phyloP scores from a whole-genome alignment of 2,113 vertebrate genomes.

The Labrus mixtus region DNA sequence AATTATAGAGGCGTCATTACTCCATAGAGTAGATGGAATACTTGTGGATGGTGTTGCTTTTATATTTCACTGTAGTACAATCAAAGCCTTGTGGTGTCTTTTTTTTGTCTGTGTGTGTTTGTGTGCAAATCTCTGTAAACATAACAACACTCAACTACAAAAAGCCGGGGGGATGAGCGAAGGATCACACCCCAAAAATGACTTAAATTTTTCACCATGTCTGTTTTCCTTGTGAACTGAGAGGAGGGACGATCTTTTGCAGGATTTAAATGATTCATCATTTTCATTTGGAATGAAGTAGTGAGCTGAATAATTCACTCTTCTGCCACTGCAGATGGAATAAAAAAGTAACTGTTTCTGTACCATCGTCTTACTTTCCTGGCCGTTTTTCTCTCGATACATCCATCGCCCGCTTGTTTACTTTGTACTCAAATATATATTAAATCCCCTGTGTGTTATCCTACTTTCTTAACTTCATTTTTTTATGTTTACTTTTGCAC shows the following conservation, averaged over 20 bases:
- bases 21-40: conserved; percentile 33
- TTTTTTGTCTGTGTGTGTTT: conserved; percentile 42
- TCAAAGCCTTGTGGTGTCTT: conserved; percentile 64
- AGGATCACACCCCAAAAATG: conserved; percentile 65
- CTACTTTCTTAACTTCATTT: conserved; percentile 40
- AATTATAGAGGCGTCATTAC: conserved; percentile 29
- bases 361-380: conserved; percentile 66
- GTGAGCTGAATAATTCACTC: conserved; percentile 82
- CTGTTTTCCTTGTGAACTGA: conserved; percentile 70
- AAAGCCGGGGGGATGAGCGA: conserved; percentile 27
- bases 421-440: conserved; percentile 39
- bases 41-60: conserved; percentile 42
- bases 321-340: conserved; percentile 71
- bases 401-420: conserved; percentile 36
- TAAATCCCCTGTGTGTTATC: conserved; percentile 27
- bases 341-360: conserved; percentile 77
- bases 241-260: conserved; percentile 74
- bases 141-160: conserved; percentile 66
- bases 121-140: conserved; percentile 67
- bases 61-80: conserved; percentile 71
- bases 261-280: conserved; percentile 83
- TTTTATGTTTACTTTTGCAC: conserved; percentile 58
- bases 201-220: conserved; percentile 75
- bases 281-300: conserved; percentile 80
- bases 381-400: conserved; percentile 30